phyloP scores from a whole-genome alignment of 2,113 vertebrate genomes.

The Ameiurus melas region DNA sequence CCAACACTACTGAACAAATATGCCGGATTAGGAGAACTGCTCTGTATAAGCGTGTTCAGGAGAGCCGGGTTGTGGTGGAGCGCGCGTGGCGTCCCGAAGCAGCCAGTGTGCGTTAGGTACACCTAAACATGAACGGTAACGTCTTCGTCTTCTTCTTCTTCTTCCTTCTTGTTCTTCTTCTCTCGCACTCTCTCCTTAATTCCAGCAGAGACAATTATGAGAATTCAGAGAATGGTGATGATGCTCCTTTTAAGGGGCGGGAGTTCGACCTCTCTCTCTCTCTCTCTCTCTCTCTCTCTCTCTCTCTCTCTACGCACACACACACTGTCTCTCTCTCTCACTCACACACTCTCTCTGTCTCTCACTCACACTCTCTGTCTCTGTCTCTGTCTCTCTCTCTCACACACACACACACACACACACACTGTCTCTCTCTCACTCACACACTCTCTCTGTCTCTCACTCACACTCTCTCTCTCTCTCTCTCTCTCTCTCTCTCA shows the following conservation, averaged over 20 bases:
- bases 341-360: neutral
- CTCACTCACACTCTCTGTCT: neutral
- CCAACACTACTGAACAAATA: neutral
- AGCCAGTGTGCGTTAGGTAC: neutral
- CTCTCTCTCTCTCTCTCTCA: too few relatives aligned
- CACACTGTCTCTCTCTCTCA: neutral
- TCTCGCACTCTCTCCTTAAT: neutral
- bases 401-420: neutral
- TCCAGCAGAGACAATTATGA: slow-evolving; percentile 1
- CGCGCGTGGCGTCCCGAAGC: neutral
- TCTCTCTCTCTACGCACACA: neutral
- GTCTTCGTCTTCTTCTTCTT: neutral
- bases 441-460: too few relatives aligned
- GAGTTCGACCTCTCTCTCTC: slow-evolving; percentile 21
- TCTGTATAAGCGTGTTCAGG: neutral
- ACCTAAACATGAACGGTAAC: slow-evolving; percentile 1
- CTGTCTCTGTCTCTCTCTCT: neutral
- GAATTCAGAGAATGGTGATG: slow-evolving; percentile 19
- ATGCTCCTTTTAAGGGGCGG: slow-evolving; percentile 36
- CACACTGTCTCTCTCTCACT: slow-evolving; percentile 5
- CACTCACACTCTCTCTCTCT: neutral
- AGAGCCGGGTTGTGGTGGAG: neutral
- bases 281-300: neutral
- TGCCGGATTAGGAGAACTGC: neutral
- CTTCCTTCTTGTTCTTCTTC: neutral